phyloP scores from a whole-genome alignment of 2,113 vertebrate genomes.

The Pollachius pollachius region DNA sequence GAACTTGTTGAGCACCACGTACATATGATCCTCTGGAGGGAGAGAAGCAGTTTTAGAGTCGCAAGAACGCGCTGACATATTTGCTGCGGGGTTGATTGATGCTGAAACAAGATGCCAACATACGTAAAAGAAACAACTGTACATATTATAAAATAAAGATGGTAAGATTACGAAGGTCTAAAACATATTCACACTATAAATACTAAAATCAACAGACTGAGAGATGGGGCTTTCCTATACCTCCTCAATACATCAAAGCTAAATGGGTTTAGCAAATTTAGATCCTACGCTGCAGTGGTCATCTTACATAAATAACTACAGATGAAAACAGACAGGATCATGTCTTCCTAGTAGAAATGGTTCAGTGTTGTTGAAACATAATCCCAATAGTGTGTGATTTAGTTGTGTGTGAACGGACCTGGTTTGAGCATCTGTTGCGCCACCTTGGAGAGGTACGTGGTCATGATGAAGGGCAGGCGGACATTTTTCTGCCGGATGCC shows the following conservation, averaged over 20 bases:
- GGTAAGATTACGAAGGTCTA: too few relatives aligned
- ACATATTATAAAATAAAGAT: neutral
- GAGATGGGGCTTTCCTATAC: neutral
- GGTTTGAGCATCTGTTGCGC: constrained; percentile 88
- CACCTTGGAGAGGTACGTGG: constrained; percentile 80
- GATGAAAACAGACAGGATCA: constrained; percentile 2
- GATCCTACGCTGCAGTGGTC: too few relatives aligned
- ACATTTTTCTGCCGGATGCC: constrained; percentile 81
- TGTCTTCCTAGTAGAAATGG: too few relatives aligned
- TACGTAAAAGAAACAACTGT: constrained; percentile 1
- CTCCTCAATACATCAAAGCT: too few relatives aligned
- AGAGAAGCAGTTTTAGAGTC: neutral
- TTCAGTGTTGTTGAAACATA: too few relatives aligned
- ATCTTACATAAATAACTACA: neutral
- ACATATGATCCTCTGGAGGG: constrained; percentile 91
- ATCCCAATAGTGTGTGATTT: too few relatives aligned
- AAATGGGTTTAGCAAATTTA: too few relatives aligned
- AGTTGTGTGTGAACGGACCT: constrained; percentile 69
- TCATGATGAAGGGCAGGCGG: constrained; percentile 80
- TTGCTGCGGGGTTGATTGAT: neutral
- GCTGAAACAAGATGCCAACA: neutral
- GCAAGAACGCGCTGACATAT: too few relatives aligned
- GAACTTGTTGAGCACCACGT: constrained; percentile 84
- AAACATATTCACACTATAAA: too few relatives aligned
- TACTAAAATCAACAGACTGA: neutral